phyloP scores from a whole-genome alignment of 1,140 invertebrate species.

The Drosophila insularis region DNA sequence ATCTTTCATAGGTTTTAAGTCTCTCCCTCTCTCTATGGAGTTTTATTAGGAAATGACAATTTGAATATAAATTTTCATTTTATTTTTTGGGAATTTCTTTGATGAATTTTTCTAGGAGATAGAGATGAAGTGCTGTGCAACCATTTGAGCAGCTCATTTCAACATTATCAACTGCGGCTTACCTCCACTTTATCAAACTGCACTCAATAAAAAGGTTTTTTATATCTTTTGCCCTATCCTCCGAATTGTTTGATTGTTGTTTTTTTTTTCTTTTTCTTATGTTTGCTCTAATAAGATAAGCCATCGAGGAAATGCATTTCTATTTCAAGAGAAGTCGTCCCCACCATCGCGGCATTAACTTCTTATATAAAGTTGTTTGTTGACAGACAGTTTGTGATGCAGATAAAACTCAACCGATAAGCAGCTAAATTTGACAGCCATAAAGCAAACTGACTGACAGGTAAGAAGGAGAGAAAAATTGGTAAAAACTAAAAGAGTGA shows the following conservation, averaged over 20 bases:
- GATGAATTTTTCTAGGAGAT: too few species aligned
- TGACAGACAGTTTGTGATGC: conserved; percentile 59
- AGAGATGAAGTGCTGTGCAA: conserved; percentile 7
- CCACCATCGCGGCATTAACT: neutral
- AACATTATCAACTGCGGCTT: conserved; percentile 47
- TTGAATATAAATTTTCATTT: too few species aligned
- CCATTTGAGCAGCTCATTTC: conserved; percentile 25
- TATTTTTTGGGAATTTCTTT: too few species aligned
- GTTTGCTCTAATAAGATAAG: conserved; percentile 63
- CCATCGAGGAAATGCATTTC: conserved; percentile 30
- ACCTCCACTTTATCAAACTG: conserved; percentile 44
- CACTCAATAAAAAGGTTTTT: conserved; percentile 64
- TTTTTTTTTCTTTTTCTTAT: conserved; percentile 31
- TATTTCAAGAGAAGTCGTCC: neutral
- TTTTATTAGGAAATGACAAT: too few species aligned
- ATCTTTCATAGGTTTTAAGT: too few species aligned
- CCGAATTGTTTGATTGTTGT: conserved; percentile 7
- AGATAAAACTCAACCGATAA: conserved; percentile 59
- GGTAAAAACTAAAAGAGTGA: conserved; percentile 23
- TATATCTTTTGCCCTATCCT: conserved; percentile 14
- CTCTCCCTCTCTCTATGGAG: too few species aligned
- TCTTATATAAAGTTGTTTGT: conserved; percentile 42
- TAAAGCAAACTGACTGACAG: conserved; percentile 60
- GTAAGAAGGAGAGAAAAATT: conserved; percentile 29
- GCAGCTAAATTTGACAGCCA: conserved; percentile 72